Base-by-base conservation (phyloP, 64 coral and sea anemone genomes). In the Stichodactyla helianthus region DNA sequence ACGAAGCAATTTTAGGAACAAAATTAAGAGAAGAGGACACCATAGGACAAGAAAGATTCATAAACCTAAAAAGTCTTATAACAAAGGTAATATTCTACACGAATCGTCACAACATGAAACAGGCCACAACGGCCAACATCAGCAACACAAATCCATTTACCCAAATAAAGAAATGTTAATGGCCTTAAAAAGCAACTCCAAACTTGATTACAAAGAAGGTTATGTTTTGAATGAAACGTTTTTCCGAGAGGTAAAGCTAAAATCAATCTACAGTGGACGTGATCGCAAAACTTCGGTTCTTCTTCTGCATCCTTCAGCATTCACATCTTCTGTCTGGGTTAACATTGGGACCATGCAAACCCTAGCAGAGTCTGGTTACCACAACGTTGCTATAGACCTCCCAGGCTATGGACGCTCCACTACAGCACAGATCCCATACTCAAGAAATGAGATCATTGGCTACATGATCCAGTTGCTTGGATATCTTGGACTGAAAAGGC, bases 351-450 rank as follows among this genome's bases (percentile, higher is more conserved):
- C 94, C 22, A 85, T 96, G 88, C 50, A 93, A 82, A 82, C 61
- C 17, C 25, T 96, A 25, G 84, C 91, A 10, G 78, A 54, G 9
- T 82, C 82, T 13, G 94, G 94, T 0, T 93, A 90, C 79, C 84
- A 85, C 57, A 89, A 67, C 79, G 18, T 96, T 13, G 94, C 94
- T 55, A 25, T 96, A 1, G 94, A 96, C 80, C 70, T 96, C 25
- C 94, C 94, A 27, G 94, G 94, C 7, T 86, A 90, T 25, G 94
- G 94, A 52, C 93, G 82, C 25, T 96, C 94, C 6, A 88, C 67
- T 10, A 16, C 87, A 58, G 50, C 88, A 84, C 90, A 53, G 15
- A 96, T 93, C 55, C 94, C 94, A 5, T 96, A 93, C 22, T 93
- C 88, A 35, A 79, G 63, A 0, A 68, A 87, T 23, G 94, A 96